phyloP scores from a whole-genome alignment of 2,113 vertebrate genomes.

The Lanius ludovicianus region DNA sequence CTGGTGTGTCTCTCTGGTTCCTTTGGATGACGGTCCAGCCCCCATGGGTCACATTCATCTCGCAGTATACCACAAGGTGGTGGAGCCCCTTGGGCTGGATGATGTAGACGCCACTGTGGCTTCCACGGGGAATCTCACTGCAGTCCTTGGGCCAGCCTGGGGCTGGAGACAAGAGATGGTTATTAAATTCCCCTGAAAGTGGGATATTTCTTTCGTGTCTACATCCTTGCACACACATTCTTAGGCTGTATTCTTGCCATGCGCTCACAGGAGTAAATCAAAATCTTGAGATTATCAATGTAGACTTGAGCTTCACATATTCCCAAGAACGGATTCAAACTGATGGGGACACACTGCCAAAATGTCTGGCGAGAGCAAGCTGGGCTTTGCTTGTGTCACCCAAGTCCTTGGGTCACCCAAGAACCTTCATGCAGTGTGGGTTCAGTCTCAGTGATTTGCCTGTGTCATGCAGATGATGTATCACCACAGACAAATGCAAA shows the following conservation, averaged over 20 bases:
- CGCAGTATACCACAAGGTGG: conserved; percentile 53
- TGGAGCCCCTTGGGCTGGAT: conserved; percentile 55
- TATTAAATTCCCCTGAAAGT: not conserved
- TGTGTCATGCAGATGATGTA: not conserved
- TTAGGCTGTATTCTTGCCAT: not conserved
- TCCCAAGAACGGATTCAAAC: not conserved
- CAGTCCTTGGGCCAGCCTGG: conserved; percentile 60
- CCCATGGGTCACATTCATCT: conserved; percentile 3
- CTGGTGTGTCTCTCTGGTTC: not conserved
- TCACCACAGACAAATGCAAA: not conserved
- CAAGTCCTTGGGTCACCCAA: not conserved
- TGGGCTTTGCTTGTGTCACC: not conserved
- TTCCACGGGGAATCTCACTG: conserved; percentile 2
- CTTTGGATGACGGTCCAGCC: conserved; percentile 70
- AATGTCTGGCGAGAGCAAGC: not conserved
- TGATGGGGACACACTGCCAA: not conserved
- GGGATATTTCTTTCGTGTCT: not conserved
- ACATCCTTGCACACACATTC: not conserved
- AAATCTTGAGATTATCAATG: not conserved
- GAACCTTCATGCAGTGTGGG: too few species aligned
- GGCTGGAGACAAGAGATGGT: not conserved
- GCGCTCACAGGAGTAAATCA: not conserved
- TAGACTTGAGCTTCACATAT: not conserved
- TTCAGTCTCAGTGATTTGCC: not conserved
- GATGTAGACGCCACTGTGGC: conserved; percentile 51